phyloP scores from a whole-genome alignment of 2,113 vertebrate genomes.

The Mixornis gularis region DNA sequence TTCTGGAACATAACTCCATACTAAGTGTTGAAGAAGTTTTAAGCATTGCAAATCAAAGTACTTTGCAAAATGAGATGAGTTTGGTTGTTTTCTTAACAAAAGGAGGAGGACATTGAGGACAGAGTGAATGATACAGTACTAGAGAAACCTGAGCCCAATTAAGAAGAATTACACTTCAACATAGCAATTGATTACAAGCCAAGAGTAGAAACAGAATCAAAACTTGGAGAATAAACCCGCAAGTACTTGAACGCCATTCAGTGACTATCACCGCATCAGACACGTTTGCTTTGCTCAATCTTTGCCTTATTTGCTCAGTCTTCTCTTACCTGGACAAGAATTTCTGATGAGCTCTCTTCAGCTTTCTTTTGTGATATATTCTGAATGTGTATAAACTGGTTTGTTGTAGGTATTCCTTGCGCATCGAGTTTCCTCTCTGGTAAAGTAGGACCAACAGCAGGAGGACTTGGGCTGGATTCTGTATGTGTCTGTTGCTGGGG shows the following conservation, averaged over 20 bases:
- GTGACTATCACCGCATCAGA: not conserved
- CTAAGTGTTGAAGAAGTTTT: not conserved
- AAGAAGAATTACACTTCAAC: not conserved
- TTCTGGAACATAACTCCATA: not conserved
- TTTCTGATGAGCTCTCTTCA: conserved; percentile 77
- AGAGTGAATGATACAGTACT: not conserved
- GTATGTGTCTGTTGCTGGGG: conserved; percentile 80
- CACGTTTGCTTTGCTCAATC: not conserved
- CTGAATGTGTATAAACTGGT: conserved; percentile 84
- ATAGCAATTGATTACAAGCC: not conserved
- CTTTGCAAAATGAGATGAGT: not conserved
- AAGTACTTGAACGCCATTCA: not conserved
- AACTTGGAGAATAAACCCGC: not conserved
- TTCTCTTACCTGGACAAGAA: conserved; percentile 87
- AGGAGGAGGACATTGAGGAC: not conserved
- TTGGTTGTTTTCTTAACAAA: not conserved
- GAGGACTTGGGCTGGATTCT: conserved; percentile 69
- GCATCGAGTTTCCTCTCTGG: conserved; percentile 70
- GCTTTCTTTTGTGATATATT: conserved; percentile 81
- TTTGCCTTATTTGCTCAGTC: not conserved
- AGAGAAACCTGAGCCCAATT: not conserved
- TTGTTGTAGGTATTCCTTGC: conserved; percentile 60
- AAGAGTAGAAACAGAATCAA: not conserved
- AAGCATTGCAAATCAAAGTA: not conserved
- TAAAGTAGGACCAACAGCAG: conserved; percentile 63